Evolutionary conservation across 2,888 invertebrate genomes (phyloP).

Genomic region (Aquatica leii): DNA sequence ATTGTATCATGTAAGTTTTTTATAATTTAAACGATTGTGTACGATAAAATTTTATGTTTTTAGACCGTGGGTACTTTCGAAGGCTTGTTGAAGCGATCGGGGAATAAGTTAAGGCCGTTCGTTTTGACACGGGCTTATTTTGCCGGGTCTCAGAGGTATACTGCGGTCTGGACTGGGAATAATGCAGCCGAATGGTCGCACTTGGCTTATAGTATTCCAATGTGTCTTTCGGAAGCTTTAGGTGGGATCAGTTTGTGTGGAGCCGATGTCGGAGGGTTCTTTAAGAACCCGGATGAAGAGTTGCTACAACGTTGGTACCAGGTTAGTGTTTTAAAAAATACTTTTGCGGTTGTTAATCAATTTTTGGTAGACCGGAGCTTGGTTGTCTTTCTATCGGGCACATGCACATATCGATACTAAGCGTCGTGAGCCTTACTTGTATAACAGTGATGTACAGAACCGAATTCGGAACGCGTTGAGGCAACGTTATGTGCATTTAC

Average conservation of each 20-base stretch:
- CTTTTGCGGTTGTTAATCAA: too few species aligned
- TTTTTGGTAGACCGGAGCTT: constrained; percentile 90
- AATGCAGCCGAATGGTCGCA: constrained; percentile 96
- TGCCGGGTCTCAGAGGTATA: constrained; percentile 90
- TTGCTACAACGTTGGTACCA: constrained; percentile 96
- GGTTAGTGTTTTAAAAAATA: too few species aligned
- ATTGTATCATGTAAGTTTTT: constrained; percentile 66
- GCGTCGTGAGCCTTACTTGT: constrained; percentile 96
- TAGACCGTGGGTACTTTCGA: constrained; percentile 70
- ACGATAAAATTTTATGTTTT: constrained; percentile 35
- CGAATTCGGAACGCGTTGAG: constrained; percentile 78
- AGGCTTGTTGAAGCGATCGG: constrained; percentile 67
- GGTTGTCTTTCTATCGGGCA: constrained; percentile 94
- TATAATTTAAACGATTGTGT: neutral
- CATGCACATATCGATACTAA: constrained; percentile 98
- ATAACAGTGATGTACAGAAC: constrained; percentile 73
- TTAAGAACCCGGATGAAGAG: constrained; percentile 93
- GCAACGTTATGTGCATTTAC: constrained; percentile 86
- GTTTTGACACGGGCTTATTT: constrained; percentile 90
- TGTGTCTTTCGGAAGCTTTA: constrained; percentile 89
- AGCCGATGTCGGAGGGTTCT: constrained; percentile 98
- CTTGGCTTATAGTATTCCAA: constrained; percentile 84
- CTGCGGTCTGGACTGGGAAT: constrained; percentile 98
- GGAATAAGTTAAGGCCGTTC: constrained; percentile 81
- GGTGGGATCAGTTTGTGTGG: constrained; percentile 93